phyloP scores from a whole-genome alignment of 2,113 vertebrate genomes.

The Glaucidium brasilianum region DNA sequence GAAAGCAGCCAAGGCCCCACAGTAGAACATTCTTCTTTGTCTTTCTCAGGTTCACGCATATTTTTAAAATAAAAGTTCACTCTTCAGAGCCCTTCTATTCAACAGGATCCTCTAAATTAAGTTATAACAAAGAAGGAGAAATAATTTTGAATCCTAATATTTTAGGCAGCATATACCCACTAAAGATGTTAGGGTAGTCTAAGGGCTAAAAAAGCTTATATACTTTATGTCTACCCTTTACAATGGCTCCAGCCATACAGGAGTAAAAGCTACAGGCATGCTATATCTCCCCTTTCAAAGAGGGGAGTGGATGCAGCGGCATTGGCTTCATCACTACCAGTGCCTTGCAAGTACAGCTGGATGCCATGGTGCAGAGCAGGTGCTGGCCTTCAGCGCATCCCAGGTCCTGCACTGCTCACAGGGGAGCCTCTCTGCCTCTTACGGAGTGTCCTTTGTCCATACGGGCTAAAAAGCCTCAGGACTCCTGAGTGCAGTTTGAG shows the following conservation, averaged over 20 bases:
- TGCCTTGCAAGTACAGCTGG: background rate
- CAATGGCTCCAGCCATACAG: background rate
- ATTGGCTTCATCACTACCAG: background rate
- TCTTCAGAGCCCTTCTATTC: background rate
- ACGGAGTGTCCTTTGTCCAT: fast-evolving
- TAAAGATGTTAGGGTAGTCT: background rate
- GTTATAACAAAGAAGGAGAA: background rate
- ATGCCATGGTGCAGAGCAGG: background rate
- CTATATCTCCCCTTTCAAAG: background rate
- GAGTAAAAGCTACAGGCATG: background rate
- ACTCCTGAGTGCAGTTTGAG: background rate
- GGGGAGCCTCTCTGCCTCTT: background rate
- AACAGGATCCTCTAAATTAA: background rate
- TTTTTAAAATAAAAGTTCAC: background rate
- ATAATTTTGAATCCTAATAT: background rate
- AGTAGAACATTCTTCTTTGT: background rate
- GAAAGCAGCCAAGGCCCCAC: fast-evolving
- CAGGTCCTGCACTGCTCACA: background rate
- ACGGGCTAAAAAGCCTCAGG: background rate
- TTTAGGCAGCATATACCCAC: background rate
- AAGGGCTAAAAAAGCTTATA: background rate
- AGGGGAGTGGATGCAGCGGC: background rate
- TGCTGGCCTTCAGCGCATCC: background rate
- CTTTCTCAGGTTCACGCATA: background rate
- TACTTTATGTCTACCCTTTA: background rate